These are phyloP conservation scores for Pteronotus mesoamericanus DNA, from an alignment of 2,797 vertebrate genomes.

Conservation along the genomic window DNA sequence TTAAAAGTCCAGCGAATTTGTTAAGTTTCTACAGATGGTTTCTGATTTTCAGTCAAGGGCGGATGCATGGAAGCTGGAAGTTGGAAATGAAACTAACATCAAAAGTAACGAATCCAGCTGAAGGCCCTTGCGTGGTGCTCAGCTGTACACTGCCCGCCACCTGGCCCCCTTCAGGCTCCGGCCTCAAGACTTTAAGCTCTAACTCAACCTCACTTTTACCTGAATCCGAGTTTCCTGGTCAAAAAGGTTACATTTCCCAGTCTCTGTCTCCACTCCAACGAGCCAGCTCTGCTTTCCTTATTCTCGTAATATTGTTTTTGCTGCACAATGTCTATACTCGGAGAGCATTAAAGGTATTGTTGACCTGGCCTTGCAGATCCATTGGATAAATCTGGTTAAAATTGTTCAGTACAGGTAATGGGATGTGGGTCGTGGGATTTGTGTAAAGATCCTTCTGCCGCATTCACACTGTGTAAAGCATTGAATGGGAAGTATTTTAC, in stretches of 20 bases:
- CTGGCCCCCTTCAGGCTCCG: background rate
- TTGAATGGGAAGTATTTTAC: background rate
- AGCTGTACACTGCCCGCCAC: rapidly evolving
- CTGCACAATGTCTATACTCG: background rate
- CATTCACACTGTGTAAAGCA: background rate
- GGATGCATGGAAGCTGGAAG: background rate
- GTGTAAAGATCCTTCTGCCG: background rate
- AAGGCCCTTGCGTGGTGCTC: background rate
- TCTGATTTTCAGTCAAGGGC: background rate
- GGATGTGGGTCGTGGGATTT: background rate
- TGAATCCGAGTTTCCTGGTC: background rate
- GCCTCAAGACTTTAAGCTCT: background rate
- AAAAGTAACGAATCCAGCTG: no score
- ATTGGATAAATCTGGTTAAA: background rate
- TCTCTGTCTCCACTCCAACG: background rate
- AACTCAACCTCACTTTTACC: background rate
- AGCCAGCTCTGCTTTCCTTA: background rate
- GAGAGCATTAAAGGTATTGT: background rate
- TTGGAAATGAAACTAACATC: background rate
- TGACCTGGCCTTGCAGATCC: background rate
- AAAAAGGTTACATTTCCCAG: background rate
- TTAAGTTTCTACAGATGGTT: background rate
- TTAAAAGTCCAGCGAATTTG: background rate
- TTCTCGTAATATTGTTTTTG: background rate
- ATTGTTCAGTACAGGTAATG: background rate